phyloP scores from a whole-genome alignment of 2,113 vertebrate species.

The Syrrhaptes paradoxus region DNA sequence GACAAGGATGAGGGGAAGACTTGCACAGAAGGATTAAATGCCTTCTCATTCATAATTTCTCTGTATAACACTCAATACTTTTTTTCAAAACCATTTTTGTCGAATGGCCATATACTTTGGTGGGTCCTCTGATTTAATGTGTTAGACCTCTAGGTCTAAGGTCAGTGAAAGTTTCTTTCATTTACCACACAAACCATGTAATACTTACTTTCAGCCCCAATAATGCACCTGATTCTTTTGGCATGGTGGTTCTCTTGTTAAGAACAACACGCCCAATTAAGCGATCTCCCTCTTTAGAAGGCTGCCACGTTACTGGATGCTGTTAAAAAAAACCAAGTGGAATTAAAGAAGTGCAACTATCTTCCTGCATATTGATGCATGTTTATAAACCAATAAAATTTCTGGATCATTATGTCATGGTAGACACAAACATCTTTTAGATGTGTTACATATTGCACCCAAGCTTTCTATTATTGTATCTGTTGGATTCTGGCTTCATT shows the following conservation, averaged over 20 bases:
- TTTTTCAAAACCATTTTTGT: neutral
- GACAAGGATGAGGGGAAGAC: neutral
- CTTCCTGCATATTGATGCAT: neutral
- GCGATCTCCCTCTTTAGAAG: conserved; percentile 97
- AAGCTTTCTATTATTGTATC: neutral
- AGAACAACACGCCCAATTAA: conserved; percentile 96
- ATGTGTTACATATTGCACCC: neutral
- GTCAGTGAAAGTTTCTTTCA: neutral
- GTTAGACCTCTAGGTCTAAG: neutral
- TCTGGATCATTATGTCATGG: neutral
- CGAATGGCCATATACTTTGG: neutral
- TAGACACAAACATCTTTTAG: neutral
- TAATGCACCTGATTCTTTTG: conserved; percentile 93
- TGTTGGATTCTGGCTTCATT: neutral
- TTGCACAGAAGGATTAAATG: neutral
- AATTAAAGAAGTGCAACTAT: neutral
- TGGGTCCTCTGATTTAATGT: neutral
- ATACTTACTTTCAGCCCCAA: conserved; percentile 92
- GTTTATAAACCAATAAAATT: neutral
- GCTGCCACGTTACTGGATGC: conserved; percentile 98
- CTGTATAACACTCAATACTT: neutral
- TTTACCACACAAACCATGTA: neutral
- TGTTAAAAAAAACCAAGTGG: conserved; percentile 50
- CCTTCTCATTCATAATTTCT: neutral
- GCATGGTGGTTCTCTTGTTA: conserved; percentile 96